A percentile compares a stretch with the other conserved stretches of the same genome.
Evolutionary conservation across 2,888 invertebrate species (phyloP).

Genomic region (Rotaria sp.): DNA sequence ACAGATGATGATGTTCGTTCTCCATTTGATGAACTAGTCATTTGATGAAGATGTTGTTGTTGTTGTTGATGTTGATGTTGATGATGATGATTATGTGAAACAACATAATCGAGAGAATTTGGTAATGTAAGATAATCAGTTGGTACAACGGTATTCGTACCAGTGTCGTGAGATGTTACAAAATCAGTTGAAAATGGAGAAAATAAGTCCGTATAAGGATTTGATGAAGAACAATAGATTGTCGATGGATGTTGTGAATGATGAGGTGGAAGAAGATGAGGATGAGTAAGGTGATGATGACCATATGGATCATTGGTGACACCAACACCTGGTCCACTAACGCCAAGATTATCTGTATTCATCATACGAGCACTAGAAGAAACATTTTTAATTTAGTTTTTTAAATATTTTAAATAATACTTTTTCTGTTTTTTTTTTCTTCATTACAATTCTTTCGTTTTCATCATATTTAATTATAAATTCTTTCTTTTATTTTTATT

Average conservation of each 20-base stretch:
- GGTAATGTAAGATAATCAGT: conserved; percentile 1
- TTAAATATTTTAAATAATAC: no score
- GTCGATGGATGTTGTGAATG: conserved; percentile 11
- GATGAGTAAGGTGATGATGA: neutral
- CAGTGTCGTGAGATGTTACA: neutral
- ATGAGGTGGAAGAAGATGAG: conserved; percentile 19
- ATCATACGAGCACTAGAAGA: conserved; percentile 10
- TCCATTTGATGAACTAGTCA: neutral
- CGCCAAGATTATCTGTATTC: conserved; percentile 1
- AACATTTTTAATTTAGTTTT: neutral
- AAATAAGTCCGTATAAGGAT: conserved; percentile 1
- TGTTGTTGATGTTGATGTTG: neutral
- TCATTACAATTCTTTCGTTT: neutral
- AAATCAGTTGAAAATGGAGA: conserved; percentile 28
- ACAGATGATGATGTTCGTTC: neutral
- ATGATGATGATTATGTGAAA: conserved; percentile 4
- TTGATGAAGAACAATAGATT: neutral
- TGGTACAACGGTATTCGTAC: neutral
- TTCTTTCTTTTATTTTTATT: neutral
- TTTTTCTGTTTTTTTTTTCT: no score
- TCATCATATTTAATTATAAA: neutral
- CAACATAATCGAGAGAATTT: conserved; percentile 9
- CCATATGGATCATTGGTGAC: neutral
- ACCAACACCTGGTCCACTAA: neutral
- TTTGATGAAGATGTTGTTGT: neutral